Evolutionary conservation across 2,888 invertebrate genomes (phyloP), one percentile per base, ranked within the genome.

Genomic region (Calliphora vomitoria): DNA sequence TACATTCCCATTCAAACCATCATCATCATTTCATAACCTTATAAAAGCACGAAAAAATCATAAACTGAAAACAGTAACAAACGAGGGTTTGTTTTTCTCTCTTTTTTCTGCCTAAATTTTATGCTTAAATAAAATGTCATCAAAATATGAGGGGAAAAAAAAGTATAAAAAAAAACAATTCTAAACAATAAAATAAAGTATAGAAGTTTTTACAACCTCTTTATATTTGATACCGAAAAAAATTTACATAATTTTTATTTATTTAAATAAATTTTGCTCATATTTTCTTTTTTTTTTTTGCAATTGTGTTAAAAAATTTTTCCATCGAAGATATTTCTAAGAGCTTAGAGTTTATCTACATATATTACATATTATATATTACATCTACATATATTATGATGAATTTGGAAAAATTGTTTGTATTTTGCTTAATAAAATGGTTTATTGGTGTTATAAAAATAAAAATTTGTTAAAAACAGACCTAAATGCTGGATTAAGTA

Each of bases 41-140:
- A n/a, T n/a, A n/a, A n/a, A n/a, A n/a, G n/a, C n/a, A n/a, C n/a
- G n/a, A n/a, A n/a, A n/a, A n/a, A n/a, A n/a, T n/a, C n/a, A n/a
- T n/a, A n/a, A n/a, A n/a, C n/a, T n/a, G n/a, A 82, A 76, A 66
- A 75, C 25, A 55, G 72, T 25, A 44, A 44, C 68, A 78, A 74
- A 69, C 20, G 11, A 20, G 31, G 25, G 58, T 15, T 50, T 58
- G 35, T 25, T 71, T 47, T 71, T 25, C 25, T 55, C n/a, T n/a
- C 2, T 38, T 25, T 71, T 47, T 71, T 25, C 25, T 55, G 50
- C 50, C 2, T 38, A 18, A 55, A 47, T 69, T 74, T 85, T 62
- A 85, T 75, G n/a, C 25, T 68, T 18, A 41, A 85, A 78, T 71
- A 75, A 85, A 58, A 69, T 76, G 55, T 71, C 64, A 76, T 85